Conservation (phyloP, 1,140 invertebrate species). For the Anoplolepis gracilipes region DNA sequence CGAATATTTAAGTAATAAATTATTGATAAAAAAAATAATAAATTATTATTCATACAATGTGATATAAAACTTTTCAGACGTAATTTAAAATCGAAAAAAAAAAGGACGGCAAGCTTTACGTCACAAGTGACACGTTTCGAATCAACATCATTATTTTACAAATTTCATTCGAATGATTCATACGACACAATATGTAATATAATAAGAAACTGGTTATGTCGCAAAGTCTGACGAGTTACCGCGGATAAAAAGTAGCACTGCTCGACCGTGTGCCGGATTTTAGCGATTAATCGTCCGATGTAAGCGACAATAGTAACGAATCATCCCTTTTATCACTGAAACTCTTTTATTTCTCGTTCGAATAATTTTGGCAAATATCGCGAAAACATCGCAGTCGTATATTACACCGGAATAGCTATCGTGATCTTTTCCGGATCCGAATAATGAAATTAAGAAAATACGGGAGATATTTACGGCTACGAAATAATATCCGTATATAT, state of each 20-base stretch:
- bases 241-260: no score
- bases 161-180: no score
- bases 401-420: slow-evolving; percentile 14
- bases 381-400: slow-evolving; percentile 37
- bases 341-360: slow-evolving; percentile 28
- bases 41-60: background rate
- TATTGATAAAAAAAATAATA: background rate
- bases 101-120: no score
- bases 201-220: no score
- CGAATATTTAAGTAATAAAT: background rate
- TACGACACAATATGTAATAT: no score
- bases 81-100: no score
- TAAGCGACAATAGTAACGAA: slow-evolving; percentile 17
- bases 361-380: slow-evolving; percentile 50
- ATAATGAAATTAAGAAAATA: slow-evolving; percentile 52
- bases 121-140: no score
- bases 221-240: no score
- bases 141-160: no score
- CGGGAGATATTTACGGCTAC: slow-evolving; percentile 29
- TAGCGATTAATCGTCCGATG: slow-evolving; percentile 30
- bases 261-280: background rate
- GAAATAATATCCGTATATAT: slow-evolving; percentile 26
- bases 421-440: background rate
- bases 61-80: background rate
- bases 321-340: slow-evolving; percentile 31